These are phyloP conservation scores for Ceriagrion tenellum DNA, from an alignment of 2,888 invertebrate genomes.

Conservation along the genomic window DNA sequence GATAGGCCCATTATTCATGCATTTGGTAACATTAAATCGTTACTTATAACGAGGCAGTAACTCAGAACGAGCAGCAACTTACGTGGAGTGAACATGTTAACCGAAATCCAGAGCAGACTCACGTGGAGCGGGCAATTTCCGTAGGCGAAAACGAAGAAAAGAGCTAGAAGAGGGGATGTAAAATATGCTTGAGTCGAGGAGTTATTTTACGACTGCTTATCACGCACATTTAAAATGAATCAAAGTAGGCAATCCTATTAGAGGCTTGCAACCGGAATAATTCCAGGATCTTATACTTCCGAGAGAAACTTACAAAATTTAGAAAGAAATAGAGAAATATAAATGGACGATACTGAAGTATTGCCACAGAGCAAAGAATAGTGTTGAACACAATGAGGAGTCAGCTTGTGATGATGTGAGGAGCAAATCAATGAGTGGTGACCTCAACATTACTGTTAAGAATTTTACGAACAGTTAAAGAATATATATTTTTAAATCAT, in stretches of 20 bases:
- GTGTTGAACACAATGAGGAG: no score
- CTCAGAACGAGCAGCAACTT: background rate
- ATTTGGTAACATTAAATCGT: background rate
- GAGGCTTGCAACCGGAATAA: background rate
- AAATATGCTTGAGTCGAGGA: background rate
- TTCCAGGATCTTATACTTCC: background rate
- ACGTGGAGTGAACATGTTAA: background rate
- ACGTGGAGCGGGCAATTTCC: background rate
- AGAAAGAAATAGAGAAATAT: no score
- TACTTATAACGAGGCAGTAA: background rate
- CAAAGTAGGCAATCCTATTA: background rate
- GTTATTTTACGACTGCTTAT: background rate
- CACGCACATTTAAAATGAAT: background rate
- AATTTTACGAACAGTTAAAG: no score
- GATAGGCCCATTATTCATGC: background rate
- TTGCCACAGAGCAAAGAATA: no score
- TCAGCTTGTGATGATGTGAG: no score
- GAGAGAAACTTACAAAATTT: background rate
- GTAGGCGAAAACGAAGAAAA: background rate
- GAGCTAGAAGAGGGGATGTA: background rate
- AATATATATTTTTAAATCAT: no score
- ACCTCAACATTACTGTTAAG: no score
- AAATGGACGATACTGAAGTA: no score
- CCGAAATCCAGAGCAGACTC: background rate
- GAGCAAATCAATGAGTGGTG: no score